These are phyloP conservation scores for Macropus fuliginosus DNA, from an alignment of 2,797 vertebrate genomes.

Conservation along the genomic window DNA sequence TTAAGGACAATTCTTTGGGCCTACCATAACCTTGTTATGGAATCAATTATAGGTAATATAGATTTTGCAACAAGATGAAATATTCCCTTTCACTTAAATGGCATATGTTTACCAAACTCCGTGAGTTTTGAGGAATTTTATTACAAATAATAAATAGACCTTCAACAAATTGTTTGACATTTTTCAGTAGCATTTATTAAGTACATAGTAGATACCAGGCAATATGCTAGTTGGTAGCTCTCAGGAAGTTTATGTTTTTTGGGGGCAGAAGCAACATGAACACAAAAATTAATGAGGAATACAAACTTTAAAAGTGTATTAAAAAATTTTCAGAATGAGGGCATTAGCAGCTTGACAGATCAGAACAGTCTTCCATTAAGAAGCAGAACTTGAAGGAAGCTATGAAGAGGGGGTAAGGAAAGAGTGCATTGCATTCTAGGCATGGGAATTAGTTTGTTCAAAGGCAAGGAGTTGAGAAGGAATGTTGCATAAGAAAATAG, in stretches of 20 bases:
- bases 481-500: background rate
- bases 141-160: background rate
- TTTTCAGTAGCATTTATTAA: background rate
- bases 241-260: background rate
- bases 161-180: background rate
- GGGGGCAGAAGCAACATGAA: background rate
- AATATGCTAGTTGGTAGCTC: background rate
- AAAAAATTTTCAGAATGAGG: background rate
- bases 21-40: background rate
- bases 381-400: background rate
- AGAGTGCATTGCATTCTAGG: background rate
- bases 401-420: background rate
- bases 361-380: background rate
- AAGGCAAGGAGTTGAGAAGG: background rate
- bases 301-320: background rate
- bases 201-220: background rate
- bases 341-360: background rate
- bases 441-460: background rate
- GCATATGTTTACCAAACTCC: background rate
- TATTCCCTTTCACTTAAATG: background rate
- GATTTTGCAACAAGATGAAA: background rate
- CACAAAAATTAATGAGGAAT: background rate
- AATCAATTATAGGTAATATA: background rate
- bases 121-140: background rate
- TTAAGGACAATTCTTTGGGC: background rate